Percentiles rank a stretch among this genome's conserved stretches.
phyloP scores from a whole-genome alignment of 2,113 vertebrate species.

The Corythornis cristatus region DNA sequence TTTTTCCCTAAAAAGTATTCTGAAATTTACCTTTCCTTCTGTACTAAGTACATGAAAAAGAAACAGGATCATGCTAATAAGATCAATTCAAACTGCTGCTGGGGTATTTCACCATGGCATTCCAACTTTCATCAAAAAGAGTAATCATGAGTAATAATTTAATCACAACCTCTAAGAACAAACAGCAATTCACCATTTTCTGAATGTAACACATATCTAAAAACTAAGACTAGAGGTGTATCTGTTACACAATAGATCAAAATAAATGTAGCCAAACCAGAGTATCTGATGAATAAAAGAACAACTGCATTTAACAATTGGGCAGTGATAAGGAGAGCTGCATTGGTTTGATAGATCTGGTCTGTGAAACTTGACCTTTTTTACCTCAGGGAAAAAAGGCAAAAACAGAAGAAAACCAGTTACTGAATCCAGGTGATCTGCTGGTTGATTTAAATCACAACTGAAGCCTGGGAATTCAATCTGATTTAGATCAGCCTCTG shows the following conservation, averaged over 20 bases:
- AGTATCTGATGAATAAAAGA: neutral
- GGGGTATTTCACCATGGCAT: neutral
- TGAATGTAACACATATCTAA: neutral
- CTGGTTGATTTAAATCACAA: neutral
- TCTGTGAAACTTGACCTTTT: neutral
- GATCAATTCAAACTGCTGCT: neutral
- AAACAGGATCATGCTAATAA: neutral
- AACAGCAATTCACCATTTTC: neutral
- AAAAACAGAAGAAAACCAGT: neutral
- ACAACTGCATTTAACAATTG: neutral
- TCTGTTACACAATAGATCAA: neutral
- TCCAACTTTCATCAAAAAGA: neutral
- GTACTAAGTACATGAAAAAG: neutral
- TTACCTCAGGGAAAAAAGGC: neutral
- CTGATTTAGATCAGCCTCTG: neutral
- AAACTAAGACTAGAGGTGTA: neutral
- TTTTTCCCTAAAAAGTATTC: neutral
- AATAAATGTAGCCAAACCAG: neutral
- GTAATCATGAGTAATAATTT: neutral
- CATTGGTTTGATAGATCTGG: neutral
- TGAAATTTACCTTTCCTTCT: neutral
- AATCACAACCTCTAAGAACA: constrained; percentile 6
- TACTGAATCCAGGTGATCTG: neutral
- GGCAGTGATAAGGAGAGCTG: neutral
- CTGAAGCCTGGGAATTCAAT: neutral